These are phyloP conservation scores for Elephantulus edwardii DNA, from an alignment of 2,113 vertebrate genomes.

Conservation along the genomic window DNA sequence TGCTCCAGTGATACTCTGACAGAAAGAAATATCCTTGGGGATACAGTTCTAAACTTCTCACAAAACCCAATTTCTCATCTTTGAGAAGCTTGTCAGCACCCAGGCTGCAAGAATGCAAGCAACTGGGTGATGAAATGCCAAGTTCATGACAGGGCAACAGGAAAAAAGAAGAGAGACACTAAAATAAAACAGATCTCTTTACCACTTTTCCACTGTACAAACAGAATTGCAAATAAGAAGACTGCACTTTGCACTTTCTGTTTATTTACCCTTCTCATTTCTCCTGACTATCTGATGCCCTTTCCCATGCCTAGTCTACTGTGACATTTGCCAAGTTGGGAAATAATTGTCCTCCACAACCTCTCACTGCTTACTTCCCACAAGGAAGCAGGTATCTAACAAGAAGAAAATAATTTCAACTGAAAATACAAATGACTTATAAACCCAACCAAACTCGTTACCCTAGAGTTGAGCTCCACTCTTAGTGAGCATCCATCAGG, in stretches of 20 bases:
- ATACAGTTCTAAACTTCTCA: slow-evolving; percentile 35
- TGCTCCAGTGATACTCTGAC: not conserved
- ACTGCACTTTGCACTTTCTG: not conserved
- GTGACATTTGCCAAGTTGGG: no score
- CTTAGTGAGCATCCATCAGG: no score
- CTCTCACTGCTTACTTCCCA: not conserved
- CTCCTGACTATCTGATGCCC: not conserved
- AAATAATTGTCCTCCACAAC: not conserved
- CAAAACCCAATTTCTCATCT: slow-evolving; percentile 11
- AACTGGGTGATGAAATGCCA: not conserved
- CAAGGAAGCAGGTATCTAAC: not conserved
- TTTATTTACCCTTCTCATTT: not conserved
- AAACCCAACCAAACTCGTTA: no score
- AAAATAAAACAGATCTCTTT: not conserved
- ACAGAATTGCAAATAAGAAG: not conserved
- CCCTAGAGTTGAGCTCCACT: no score
- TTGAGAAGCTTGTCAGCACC: slow-evolving; percentile 5
- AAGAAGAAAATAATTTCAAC: not conserved
- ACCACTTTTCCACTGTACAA: not conserved
- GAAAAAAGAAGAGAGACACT: not conserved
- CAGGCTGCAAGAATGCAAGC: not conserved
- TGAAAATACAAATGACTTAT: not conserved
- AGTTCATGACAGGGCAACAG: not conserved
- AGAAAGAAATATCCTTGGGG: not conserved
- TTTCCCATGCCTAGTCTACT: not conserved